Evolutionary conservation across 2,113 vertebrate genomes (phyloP).

Genomic region (Epinephelus lanceolatus): DNA sequence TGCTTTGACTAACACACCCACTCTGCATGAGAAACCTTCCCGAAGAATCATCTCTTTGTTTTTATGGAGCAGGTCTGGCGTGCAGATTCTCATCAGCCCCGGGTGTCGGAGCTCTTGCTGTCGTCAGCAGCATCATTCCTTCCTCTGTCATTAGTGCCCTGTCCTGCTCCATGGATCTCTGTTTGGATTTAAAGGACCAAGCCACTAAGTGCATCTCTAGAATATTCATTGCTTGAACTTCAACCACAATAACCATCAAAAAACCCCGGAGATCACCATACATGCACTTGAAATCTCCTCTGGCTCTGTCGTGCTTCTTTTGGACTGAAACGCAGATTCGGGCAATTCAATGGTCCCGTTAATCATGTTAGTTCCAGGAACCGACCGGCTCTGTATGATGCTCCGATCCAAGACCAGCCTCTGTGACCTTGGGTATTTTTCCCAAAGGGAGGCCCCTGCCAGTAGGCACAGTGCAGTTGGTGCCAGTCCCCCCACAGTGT

Average conservation of each 20-base stretch:
- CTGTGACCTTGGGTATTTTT: conserved; percentile 44
- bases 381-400: not conserved
- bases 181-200: conserved; percentile 57
- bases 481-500: conserved; percentile 26
- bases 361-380: conserved; percentile 61
- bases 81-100: conserved; percentile 54
- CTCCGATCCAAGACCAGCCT: conserved; percentile 53
- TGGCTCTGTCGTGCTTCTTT: conserved; percentile 63
- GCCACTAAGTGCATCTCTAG: conserved; percentile 61
- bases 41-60: conserved; percentile 59
- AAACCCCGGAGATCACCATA: conserved; percentile 58
- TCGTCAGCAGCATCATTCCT: conserved; percentile 54
- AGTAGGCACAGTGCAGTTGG: conserved; percentile 29
- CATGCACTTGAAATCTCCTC: conserved; percentile 54
- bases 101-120: conserved; percentile 44
- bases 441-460: conserved; percentile 30
- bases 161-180: conserved; percentile 35
- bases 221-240: conserved; percentile 59
- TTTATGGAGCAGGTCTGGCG: conserved; percentile 52
- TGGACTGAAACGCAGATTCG: conserved; percentile 48
- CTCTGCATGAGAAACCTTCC: not conserved
- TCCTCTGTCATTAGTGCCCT: conserved; percentile 64
- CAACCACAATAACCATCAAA: conserved; percentile 67
- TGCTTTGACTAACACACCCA: conserved; percentile 13
- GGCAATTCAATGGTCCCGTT: conserved; percentile 47